Evolutionary conservation across 2,888 invertebrate genomes (phyloP), one percentile per base, ranked within the genome.

Genomic region (Bugulina stolonifera): DNA sequence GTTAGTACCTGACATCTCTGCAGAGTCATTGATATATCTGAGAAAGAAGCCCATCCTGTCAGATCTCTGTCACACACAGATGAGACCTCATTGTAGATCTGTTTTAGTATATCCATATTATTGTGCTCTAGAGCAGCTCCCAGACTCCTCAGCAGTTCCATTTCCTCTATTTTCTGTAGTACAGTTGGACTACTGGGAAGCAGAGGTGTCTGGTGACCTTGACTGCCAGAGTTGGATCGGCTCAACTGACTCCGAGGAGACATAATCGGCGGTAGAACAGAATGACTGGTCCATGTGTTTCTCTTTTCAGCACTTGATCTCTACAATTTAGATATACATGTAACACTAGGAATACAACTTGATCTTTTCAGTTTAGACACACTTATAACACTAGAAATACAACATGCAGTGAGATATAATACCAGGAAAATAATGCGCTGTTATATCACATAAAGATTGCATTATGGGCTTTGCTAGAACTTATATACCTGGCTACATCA

Each of bases 61-160:
- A 80, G 75, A 29, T 77, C 76, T 35, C 75, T 75, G 73, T 80
- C 80, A 71, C 76, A 77, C 10, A 75, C 74, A 23, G 79, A 76
- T 71, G 64, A 32, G 29, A 81, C 77, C 71, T 80, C 80, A 32
- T 80, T 71, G 73, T 82, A 82, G 0, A 80, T 74, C 54, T 80
- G 77, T 71, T 77, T 76, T 55, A 82, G 75, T 69, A 64, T n/a
- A 64, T 76, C 74, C 35, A 75, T 73, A 0, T 76, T 74, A 0
- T 77, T 73, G 27, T 76, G 74, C 10, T 71, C 54, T 69, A 82
- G 74, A 32, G 80, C 80, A 23, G 73, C 72, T 55, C 75, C 74
- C 10, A 81, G 71, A 29, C 78, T 72, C 71, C 76, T 76, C 52
- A 77, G 72, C 54, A 81, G 73, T 58, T 76, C 75, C 27, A 64